Base-by-base conservation (phyloP, 2,113 vertebrate genomes). In the Herpailurus yagouaroundi region DNA sequence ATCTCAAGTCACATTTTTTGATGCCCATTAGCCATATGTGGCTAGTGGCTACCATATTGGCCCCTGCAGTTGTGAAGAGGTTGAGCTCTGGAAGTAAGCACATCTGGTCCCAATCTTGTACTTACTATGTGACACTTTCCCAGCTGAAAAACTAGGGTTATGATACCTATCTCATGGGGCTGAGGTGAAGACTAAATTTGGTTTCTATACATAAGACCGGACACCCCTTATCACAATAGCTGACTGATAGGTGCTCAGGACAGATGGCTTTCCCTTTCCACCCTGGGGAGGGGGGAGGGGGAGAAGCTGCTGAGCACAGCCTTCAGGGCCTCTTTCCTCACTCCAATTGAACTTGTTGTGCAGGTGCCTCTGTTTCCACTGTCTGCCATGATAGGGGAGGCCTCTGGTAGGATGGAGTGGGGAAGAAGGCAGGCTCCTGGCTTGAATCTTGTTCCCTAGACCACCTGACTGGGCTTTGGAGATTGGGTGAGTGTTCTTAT, bases 21-120 rank as follows among this genome's bases (percentile, higher is more conserved):
- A 74, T 2, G 10, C 81, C 21, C 3, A 0, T 19, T 41, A 73
- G 33, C n/a, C 12, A 16, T 0, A 1, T 10, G 41, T 45, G 29
- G 73, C 41, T 23, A 15, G 12, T 15, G 13, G 36, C 19, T n/a
- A 18, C 55, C 45, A 4, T 1, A 16, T 0, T 66, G 41, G 77
- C 57, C 48, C 21, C 13, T 50, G 57, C 10, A 50, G 15, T 9
- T 66, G 27, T 76, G 27, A 36, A 76, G 66, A 81, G 55, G 66
- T 11, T 76, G 18, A 48, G 27, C 82, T 55, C 82, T 16, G 1
- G 55, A 81, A 52, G 36, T n/a, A 91, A 36, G 31, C 11, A 12
- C 64, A 64, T 45, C 52, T 31, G 48, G 6, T 41, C 79, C 45
- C 23, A 66, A 1, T 11, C 10, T 79, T 57, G 18, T 4, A 76